These are phyloP conservation scores for Pardalotus punctatus DNA, from an alignment of 2,113 vertebrate species.

Conservation along the genomic window DNA sequence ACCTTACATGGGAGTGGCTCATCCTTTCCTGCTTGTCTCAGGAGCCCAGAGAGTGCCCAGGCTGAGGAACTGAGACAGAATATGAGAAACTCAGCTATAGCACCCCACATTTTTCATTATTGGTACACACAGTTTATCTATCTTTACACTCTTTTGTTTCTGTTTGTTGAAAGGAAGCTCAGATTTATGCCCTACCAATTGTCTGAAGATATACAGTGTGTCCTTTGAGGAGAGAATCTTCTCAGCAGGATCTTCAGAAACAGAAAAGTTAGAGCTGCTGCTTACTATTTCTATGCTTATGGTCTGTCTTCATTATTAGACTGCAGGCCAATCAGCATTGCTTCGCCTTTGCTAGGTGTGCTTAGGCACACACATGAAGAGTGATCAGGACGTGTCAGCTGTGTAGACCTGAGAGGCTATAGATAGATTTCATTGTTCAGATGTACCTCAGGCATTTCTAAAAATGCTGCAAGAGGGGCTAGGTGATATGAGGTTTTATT, in stretches of 20 bases:
- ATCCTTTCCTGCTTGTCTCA: background rate
- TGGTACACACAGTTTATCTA: background rate
- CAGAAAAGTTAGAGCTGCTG: background rate
- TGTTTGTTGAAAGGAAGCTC: background rate
- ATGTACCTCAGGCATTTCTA: background rate
- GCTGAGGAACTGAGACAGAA: background rate
- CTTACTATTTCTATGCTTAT: background rate
- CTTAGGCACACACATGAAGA: background rate
- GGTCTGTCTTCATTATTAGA: background rate
- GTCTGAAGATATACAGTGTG: background rate
- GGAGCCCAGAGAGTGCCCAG: background rate
- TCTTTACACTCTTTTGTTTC: background rate
- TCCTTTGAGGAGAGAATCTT: background rate
- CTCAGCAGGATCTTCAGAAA: background rate
- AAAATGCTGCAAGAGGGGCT: background rate
- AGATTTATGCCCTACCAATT: background rate
- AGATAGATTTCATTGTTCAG: background rate
- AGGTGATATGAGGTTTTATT: background rate
- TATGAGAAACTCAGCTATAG: background rate
- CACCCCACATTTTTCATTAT: background rate
- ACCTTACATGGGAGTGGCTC: background rate
- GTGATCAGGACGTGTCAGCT: background rate
- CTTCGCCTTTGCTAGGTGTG: background rate
- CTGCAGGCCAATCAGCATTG: background rate
- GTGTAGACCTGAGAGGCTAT: background rate